A percentile compares a stretch with the other conserved stretches of the same genome.
Conservation (phyloP, 2,888 invertebrate genomes). For the Zhuqinia jingwanae region DNA sequence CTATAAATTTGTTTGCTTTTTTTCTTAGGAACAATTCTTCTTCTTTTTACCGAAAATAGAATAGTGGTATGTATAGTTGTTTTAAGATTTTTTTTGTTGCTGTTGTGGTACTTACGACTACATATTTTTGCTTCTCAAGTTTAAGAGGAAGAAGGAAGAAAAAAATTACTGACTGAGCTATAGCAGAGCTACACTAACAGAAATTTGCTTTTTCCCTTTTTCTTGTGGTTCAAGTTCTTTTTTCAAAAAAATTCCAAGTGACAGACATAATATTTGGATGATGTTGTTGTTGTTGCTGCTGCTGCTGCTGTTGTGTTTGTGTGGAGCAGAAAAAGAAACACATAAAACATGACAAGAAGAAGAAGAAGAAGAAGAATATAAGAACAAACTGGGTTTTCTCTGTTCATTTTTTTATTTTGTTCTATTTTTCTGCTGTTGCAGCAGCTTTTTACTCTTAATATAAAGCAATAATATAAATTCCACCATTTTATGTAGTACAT, state of each 20-base stretch:
- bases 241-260: constrained; percentile 41
- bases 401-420: no score
- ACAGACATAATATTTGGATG: constrained; percentile 39
- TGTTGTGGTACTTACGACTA: no score
- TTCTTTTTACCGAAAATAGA: no score
- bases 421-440: constrained; percentile 17
- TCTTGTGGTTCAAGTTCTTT: neutral
- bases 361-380: no score
- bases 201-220: neutral
- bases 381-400: no score
- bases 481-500: no score
- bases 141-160: no score
- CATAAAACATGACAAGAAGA: neutral
- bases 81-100: no score
- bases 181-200: constrained; percentile 5
- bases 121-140: no score
- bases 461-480: no score
- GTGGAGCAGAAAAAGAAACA: neutral
- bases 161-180: no score
- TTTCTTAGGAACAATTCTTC: neutral
- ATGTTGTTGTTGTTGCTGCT: constrained; percentile 1
- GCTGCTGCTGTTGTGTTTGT: neutral
- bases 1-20: constrained; percentile 25
- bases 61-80: neutral
- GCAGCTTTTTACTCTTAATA: no score